A percentile compares a stretch with the other conserved stretches of the same genome.
phyloP scores from a whole-genome alignment of 2,113 vertebrate species.

The Herpailurus yagouaroundi region DNA sequence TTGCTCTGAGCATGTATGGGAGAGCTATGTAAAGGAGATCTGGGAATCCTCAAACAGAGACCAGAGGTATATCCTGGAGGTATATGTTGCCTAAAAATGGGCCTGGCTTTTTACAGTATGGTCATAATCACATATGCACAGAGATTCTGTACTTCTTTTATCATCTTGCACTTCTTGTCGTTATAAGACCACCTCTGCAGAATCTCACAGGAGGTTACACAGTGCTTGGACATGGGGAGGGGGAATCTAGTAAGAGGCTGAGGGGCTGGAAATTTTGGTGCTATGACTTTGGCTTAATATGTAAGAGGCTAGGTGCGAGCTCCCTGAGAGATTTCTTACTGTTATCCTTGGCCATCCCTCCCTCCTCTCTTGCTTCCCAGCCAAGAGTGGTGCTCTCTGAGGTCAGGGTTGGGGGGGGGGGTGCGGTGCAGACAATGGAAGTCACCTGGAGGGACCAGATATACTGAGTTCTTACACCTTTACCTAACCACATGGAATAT shows the following conservation, averaged over 20 bases:
- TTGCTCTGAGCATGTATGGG: neutral
- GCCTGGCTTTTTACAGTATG: neutral
- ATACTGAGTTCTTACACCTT: neutral
- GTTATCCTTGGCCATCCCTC: neutral
- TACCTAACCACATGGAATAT: too few species aligned
- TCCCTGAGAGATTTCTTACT: neutral
- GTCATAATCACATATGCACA: neutral
- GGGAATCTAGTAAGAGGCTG: neutral
- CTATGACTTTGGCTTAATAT: neutral
- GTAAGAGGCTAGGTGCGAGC: accelerated
- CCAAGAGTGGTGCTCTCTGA: neutral
- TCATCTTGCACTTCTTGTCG: neutral
- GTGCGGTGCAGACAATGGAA: accelerated
- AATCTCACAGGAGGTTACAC: neutral
- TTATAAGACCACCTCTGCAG: neutral
- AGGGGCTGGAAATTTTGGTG: neutral
- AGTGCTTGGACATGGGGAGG: neutral
- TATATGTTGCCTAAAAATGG: neutral
- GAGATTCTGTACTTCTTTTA: neutral
- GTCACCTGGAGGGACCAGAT: neutral
- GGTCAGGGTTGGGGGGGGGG: accelerated
- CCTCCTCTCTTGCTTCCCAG: neutral
- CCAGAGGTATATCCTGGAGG: neutral
- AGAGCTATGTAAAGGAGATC: neutral
- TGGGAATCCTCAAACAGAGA: neutral